A percentile compares a stretch with the other conserved stretches of the same genome.
Evolutionary conservation across 2,888 invertebrate species (phyloP).

Genomic region (Luperina nickerlii): DNA sequence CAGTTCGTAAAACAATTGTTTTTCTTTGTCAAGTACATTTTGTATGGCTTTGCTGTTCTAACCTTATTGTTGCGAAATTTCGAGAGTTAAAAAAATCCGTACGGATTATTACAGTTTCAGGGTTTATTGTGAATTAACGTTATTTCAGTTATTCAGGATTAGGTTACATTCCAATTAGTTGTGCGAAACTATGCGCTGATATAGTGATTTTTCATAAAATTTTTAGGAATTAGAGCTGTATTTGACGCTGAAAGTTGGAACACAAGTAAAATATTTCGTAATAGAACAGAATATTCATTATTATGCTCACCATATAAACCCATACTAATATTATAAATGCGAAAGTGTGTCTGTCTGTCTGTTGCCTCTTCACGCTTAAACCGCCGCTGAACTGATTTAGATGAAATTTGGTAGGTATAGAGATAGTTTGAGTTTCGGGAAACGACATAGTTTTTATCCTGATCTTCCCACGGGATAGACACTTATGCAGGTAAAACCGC

Average conservation of each 20-base stretch:
- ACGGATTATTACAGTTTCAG: neutral
- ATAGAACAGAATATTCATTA: neutral
- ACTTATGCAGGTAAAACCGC: too few species aligned
- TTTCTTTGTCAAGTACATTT: slow-evolving; percentile 16
- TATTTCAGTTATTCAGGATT: neutral
- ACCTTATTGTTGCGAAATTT: neutral
- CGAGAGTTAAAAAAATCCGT: slow-evolving; percentile 8
- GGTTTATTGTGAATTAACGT: neutral
- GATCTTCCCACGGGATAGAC: too few species aligned
- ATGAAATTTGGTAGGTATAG: too few species aligned
- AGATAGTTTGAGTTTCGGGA: too few species aligned
- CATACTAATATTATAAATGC: too few species aligned
- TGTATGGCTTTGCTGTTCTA: slow-evolving; percentile 26
- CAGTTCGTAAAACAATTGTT: neutral
- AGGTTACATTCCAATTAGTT: neutral
- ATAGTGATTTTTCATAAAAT: neutral
- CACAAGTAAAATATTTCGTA: neutral
- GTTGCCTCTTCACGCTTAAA: too few species aligned
- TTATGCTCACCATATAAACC: neutral
- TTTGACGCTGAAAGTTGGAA: neutral
- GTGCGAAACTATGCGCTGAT: neutral
- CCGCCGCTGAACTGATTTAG: too few species aligned
- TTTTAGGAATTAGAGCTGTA: neutral
- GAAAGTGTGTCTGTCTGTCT: too few species aligned
- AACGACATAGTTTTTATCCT: too few species aligned